Evolutionary conservation across 2,888 invertebrate genomes (phyloP).

Genomic region (Unio delphinus): DNA sequence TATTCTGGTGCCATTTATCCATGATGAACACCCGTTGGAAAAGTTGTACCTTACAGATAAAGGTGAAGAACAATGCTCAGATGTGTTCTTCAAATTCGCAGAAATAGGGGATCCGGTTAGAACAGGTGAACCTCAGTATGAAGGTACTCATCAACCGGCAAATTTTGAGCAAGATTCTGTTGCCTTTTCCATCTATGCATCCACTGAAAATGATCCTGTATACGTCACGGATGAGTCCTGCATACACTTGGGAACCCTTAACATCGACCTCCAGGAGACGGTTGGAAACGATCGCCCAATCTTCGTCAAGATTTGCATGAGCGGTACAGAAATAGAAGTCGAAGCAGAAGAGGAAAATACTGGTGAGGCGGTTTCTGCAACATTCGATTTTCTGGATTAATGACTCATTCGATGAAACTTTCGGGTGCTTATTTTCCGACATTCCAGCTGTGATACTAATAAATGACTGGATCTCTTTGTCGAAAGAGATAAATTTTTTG

Average conservation of each 20-base stretch:
- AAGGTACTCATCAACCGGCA: conserved; percentile 18
- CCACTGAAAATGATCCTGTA: conserved; percentile 19
- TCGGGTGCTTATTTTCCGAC: no score
- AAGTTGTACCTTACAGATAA: conserved; percentile 15
- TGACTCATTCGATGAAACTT: no score
- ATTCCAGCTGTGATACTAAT: no score
- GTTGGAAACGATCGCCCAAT: conserved; percentile 18
- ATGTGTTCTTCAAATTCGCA: conserved; percentile 31
- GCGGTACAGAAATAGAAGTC: conserved; percentile 36
- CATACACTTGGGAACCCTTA: conserved; percentile 21
- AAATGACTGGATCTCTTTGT: no score
- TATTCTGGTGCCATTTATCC: conserved; percentile 14
- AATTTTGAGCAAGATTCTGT: conserved; percentile 12
- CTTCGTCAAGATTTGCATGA: conserved; percentile 31
- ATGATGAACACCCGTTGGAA: conserved; percentile 20
- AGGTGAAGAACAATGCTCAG: conserved; percentile 16
- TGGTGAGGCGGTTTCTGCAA: conserved; percentile 13
- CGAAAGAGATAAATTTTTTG: no score
- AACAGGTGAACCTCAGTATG: conserved; percentile 22
- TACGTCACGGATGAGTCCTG: conserved; percentile 25
- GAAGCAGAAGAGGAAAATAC: conserved; percentile 26
- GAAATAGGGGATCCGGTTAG: conserved; percentile 22
- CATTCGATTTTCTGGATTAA: conserved; percentile 30
- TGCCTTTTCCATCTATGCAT: conserved; percentile 21
- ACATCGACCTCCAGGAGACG: conserved; percentile 11